phyloP scores from a whole-genome alignment of 2,888 invertebrate genomes.

The Clostera curtula region DNA sequence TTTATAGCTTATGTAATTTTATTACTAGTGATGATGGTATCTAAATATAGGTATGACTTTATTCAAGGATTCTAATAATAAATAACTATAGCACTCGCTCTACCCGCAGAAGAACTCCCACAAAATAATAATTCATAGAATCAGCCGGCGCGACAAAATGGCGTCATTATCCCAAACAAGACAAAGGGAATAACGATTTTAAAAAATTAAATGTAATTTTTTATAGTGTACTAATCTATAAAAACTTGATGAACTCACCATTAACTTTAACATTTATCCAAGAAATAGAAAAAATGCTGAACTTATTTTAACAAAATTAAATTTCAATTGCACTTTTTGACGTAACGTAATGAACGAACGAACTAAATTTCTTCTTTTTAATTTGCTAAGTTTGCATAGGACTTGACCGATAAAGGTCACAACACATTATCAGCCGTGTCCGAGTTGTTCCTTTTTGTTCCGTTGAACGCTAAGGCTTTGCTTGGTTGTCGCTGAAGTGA shows the following conservation, averaged over 20 bases:
- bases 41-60: slow-evolving; percentile 17
- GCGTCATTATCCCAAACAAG: slow-evolving; percentile 69
- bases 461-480: no score
- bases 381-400: no score
- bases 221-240: slow-evolving; percentile 4
- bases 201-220: slow-evolving; percentile 5
- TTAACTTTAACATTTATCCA: slow-evolving; percentile 41
- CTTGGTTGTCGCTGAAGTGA: no score
- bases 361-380: no score
- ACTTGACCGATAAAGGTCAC: no score
- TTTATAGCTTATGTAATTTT: slow-evolving; percentile 23
- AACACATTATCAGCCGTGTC: no score
- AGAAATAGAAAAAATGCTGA: slow-evolving; percentile 42
- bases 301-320: slow-evolving; percentile 52
- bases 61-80: slow-evolving; percentile 22
- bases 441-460: no score
- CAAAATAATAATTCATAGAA: slow-evolving; percentile 57
- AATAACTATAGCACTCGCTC: slow-evolving; percentile 29
- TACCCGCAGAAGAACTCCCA: slow-evolving; percentile 35
- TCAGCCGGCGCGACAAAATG: slow-evolving; percentile 76
- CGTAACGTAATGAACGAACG: slow-evolving; percentile 33
- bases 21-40: slow-evolving; percentile 5
- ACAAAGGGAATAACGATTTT: slow-evolving; percentile 37
- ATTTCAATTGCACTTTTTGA: slow-evolving; percentile 62
- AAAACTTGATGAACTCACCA: slow-evolving; percentile 23